Conservation (phyloP, 2,797 vertebrate genomes). For the Galago senegalensis region DNA sequence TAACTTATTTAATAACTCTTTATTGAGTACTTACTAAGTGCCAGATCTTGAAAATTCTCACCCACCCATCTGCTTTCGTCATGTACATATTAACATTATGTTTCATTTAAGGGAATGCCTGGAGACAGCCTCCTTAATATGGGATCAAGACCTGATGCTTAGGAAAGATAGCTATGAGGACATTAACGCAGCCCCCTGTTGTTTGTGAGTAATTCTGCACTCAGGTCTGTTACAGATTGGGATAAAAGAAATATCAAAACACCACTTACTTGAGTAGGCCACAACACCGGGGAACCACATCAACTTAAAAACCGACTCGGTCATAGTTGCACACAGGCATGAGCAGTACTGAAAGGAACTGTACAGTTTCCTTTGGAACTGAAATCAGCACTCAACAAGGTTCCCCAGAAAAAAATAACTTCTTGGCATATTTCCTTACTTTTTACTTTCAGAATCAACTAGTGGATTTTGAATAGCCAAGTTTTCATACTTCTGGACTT, state of each 20-base stretch:
- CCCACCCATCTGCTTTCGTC: neutral
- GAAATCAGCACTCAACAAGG: constrained; percentile 50
- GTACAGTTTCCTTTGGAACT: constrained; percentile 60
- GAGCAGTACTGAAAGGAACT: constrained; percentile 56
- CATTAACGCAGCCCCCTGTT: constrained; percentile 28
- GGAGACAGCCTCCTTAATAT: constrained; percentile 23
- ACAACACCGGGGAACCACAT: neutral
- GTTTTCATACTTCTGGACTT: neutral
- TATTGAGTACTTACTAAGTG: neutral
- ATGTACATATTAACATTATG: neutral
- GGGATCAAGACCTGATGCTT: constrained; percentile 34
- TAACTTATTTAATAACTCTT: neutral
- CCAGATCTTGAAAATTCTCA: neutral
- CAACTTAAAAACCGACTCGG: constrained; percentile 33
- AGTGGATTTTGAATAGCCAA: neutral
- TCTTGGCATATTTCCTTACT: constrained; percentile 22
- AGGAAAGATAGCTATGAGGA: constrained; percentile 32
- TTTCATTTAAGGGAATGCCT: neutral
- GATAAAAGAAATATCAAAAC: constrained; percentile 70
- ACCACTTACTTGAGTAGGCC: constrained; percentile 51
- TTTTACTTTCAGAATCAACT: constrained; percentile 27
- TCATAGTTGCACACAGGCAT: constrained; percentile 64
- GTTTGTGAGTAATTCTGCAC: constrained; percentile 34
- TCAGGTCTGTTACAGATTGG: constrained; percentile 23
- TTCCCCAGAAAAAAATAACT: constrained; percentile 44